These are phyloP conservation scores for Shargacucullia verbasci DNA, from an alignment of 2,888 invertebrate genomes.

Conservation along the genomic window DNA sequence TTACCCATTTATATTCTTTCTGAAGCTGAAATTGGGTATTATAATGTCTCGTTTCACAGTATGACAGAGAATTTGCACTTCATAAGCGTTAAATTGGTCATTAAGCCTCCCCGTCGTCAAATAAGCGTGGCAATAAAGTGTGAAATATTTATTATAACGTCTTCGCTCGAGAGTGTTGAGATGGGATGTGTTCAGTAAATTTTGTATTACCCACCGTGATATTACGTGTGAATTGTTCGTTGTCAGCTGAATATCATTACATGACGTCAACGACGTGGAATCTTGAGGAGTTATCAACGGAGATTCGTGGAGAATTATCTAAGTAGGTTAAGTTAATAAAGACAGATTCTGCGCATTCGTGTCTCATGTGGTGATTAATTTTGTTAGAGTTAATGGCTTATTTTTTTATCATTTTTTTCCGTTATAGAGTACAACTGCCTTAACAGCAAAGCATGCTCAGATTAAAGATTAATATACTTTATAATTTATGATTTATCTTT, in stretches of 20 bases:
- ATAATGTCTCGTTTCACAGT: slow-evolving; percentile 83
- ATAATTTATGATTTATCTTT: too few relatives aligned
- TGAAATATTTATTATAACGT: slow-evolving; percentile 80
- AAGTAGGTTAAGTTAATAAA: slow-evolving; percentile 35
- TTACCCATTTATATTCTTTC: slow-evolving; percentile 82
- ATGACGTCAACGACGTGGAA: slow-evolving; percentile 32
- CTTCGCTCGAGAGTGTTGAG: slow-evolving; percentile 53
- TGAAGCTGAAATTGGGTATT: slow-evolving; percentile 83
- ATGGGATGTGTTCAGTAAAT: slow-evolving; percentile 55
- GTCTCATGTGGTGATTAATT: slow-evolving; percentile 15
- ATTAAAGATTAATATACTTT: too few relatives aligned
- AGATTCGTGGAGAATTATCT: slow-evolving; percentile 39
- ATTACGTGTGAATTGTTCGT: slow-evolving; percentile 51
- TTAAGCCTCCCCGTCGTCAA: slow-evolving; percentile 77
- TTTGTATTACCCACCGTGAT: slow-evolving; percentile 49
- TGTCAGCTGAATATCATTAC: slow-evolving; percentile 52
- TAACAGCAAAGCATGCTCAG: too few relatives aligned
- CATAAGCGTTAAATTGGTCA: slow-evolving; percentile 87
- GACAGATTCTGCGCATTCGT: slow-evolving; percentile 10
- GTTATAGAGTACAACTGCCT: too few relatives aligned
- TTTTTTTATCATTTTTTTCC: too few relatives aligned
- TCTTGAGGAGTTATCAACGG: slow-evolving; percentile 47
- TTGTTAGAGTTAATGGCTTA: not conserved
- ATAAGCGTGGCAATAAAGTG: slow-evolving; percentile 79
- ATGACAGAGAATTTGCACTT: slow-evolving; percentile 87